phyloP scores from a whole-genome alignment of 2,888 invertebrate genomes.

The Smittia aterrima region DNA sequence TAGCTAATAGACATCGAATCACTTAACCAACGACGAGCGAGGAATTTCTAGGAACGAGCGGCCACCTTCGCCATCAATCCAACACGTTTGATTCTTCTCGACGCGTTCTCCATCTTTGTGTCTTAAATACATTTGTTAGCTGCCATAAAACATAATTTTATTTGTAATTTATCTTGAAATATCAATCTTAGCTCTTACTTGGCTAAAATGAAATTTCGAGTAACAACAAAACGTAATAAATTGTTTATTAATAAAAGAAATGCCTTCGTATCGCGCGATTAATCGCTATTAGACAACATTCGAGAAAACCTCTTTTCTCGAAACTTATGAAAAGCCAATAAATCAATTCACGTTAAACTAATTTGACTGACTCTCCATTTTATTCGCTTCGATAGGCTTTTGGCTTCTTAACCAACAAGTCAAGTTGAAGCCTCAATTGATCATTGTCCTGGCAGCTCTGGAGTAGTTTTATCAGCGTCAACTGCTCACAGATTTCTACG shows the following conservation, averaged over 20 bases:
- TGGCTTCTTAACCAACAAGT: too few species aligned
- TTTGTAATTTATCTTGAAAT: conserved; percentile 36
- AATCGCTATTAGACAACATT: neutral
- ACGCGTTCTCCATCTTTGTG: neutral
- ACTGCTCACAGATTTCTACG: too few species aligned
- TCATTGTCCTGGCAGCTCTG: too few species aligned
- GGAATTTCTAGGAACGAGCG: neutral
- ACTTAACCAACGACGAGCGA: neutral
- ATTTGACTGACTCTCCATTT: conserved; percentile 6
- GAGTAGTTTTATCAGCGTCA: too few species aligned
- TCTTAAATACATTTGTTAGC: conserved; percentile 37
- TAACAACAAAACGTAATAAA: conserved; percentile 16
- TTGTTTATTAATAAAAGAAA: conserved; percentile 16
- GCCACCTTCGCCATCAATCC: neutral
- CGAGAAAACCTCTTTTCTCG: neutral
- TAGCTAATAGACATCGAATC: neutral
- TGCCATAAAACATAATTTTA: conserved; percentile 28
- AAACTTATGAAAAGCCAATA: conserved; percentile 3
- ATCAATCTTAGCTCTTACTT: conserved; percentile 27
- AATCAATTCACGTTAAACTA: conserved; percentile 36
- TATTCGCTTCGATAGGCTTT: neutral
- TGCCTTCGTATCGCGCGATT: neutral
- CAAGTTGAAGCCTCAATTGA: too few species aligned
- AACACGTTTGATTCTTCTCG: neutral
- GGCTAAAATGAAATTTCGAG: too few species aligned